Conservation (phyloP, 1,140 invertebrate species). For the Lepidurus couesii region DNA sequence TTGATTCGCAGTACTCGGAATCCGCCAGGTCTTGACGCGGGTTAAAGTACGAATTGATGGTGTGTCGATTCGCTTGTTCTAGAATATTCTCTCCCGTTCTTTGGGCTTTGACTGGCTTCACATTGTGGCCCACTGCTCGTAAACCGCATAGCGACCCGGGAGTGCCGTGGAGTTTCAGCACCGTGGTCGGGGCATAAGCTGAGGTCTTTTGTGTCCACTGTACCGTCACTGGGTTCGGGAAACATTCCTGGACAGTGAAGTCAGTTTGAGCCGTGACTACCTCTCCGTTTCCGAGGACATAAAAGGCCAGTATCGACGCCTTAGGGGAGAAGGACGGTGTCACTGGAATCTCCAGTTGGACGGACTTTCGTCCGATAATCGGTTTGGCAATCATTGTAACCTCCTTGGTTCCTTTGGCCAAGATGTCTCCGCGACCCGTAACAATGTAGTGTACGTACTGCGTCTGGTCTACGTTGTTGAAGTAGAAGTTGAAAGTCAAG, state of each 20-base stretch:
- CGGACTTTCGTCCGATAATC: neutral
- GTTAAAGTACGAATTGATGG: neutral
- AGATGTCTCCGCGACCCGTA: neutral
- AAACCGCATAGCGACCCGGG: slow-evolving; percentile 23
- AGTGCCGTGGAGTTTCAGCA: neutral
- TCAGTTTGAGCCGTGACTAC: slow-evolving; percentile 21
- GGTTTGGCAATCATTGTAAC: neutral
- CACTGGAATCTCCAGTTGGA: neutral
- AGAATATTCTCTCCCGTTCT: neutral
- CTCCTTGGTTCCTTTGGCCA: neutral
- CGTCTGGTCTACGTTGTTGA: neutral
- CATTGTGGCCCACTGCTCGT: neutral
- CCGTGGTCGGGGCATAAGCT: neutral
- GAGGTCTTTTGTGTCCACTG: neutral
- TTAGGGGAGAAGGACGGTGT: neutral
- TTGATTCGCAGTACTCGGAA: neutral
- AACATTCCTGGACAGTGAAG: neutral
- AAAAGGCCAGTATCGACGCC: neutral
- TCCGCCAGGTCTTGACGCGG: neutral
- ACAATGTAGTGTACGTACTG: neutral
- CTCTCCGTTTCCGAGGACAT: slow-evolving; percentile 5
- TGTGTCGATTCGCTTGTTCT: neutral
- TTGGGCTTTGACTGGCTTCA: neutral
- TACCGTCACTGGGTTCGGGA: neutral
- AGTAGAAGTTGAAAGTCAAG: neutral